Base-by-base conservation (phyloP, 2,888 invertebrate species). In the Drosophila atripex region DNA sequence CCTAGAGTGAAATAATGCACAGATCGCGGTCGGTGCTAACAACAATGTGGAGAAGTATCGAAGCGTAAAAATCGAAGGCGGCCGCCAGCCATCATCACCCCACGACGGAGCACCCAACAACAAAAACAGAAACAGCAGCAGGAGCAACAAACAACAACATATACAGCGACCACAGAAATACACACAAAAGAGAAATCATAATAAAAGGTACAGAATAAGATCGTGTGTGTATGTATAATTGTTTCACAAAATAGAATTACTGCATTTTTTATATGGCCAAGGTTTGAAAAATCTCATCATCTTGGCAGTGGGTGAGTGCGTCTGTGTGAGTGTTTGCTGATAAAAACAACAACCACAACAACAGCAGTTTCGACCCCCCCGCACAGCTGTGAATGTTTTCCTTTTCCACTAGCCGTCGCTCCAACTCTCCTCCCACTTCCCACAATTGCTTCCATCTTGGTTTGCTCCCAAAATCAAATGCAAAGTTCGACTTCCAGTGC, bases 51-150 rank as follows among this genome's bases (percentile, higher is more conserved):
- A 76, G 80, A 73, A 75, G 70, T 73, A 80, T 69, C 70, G 78
- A 72, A 84, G 80, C 78, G 78, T 82, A 68, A 84, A 76, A 84
- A 76, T 76, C 69, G 69, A 73, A 79, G 86, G 80, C 84, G 71
- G 70, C 54, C 65, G 73, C 66, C 75, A 77, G 75, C 71, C 72
- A 86, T 47, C 58, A 58, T 39, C 49, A 72, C 38, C 57, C 43
- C 16, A 43, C 43, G 6, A 18, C 18, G 21, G 12, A 43, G 47
- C 65, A 28, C 51, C 58, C 65, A 59, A 49, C 71, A 63, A 54
- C 43, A 46, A n/a, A 63, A 73, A 49, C 43, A 46, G n/a, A 63
- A 73, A 49, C 64, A 59, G 52, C 46, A 66, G 21, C 61, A 60
- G 28, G 50, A 63, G 52, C 43, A 58, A 66, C 53, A 61, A 51